Evolutionary conservation across 2,888 invertebrate genomes (phyloP).

Genomic region (Lycia hirtaria): DNA sequence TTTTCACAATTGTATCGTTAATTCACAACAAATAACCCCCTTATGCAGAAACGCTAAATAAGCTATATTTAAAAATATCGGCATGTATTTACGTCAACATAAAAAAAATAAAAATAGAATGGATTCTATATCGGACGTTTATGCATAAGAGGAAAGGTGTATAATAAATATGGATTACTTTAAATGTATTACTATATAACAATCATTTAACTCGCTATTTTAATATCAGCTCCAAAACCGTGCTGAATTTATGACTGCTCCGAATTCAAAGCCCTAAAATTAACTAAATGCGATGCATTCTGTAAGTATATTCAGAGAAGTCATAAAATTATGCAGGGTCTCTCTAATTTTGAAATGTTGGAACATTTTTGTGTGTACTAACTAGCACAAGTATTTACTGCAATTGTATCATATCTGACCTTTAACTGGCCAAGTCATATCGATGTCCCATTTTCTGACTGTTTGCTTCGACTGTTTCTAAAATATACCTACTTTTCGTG

Average conservation of each 20-base stretch:
- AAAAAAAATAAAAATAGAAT: too few species aligned
- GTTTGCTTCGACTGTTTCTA: slow-evolving; percentile 7
- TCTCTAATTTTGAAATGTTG: slow-evolving; percentile 1
- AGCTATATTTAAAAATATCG: too few species aligned
- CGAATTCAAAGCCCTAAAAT: neutral
- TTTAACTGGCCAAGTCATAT: slow-evolving; percentile 9
- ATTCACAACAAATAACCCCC: slow-evolving; percentile 38
- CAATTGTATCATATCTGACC: slow-evolving; percentile 4
- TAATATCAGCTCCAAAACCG: neutral
- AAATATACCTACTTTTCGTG: slow-evolving; percentile 21
- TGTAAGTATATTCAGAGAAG: neutral
- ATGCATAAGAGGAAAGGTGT: too few species aligned
- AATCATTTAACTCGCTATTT: slow-evolving; percentile 17
- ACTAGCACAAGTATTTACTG: slow-evolving; percentile 9
- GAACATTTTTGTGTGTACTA: slow-evolving; percentile 2
- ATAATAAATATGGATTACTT: slow-evolving; percentile 31
- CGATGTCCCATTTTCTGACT: slow-evolving; percentile 13
- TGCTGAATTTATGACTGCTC: slow-evolving; percentile 1
- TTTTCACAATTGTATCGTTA: slow-evolving; percentile 12
- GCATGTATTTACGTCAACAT: too few species aligned
- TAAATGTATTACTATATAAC: slow-evolving; percentile 28
- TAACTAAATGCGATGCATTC: slow-evolving; percentile 7
- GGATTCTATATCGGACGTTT: too few species aligned
- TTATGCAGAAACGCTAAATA: too few species aligned
- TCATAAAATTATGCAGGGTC: neutral